A percentile compares a stretch with the other conserved stretches of the same genome.
These are phyloP conservation scores for Gambusia affinis DNA, from an alignment of 2,113 vertebrate species.

Conservation along the genomic window DNA sequence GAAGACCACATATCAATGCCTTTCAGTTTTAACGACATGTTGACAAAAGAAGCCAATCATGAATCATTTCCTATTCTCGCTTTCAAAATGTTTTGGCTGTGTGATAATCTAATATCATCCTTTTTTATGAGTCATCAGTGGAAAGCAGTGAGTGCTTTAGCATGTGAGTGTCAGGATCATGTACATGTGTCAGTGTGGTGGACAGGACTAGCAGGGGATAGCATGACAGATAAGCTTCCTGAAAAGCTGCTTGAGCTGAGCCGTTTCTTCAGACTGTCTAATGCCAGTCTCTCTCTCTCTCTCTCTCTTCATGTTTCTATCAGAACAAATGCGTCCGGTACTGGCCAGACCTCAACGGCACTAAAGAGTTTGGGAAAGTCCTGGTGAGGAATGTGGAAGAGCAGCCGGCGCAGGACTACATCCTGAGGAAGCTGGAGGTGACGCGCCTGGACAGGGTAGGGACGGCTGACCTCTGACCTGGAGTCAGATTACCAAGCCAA, in stretches of 20 bases:
- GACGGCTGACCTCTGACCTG: constrained; percentile 45
- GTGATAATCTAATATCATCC: background rate
- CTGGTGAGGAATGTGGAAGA: constrained; percentile 81
- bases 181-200: constrained; percentile 12
- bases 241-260: constrained; percentile 66
- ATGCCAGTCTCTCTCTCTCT: constrained; percentile 9
- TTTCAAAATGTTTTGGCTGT: background rate
- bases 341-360: constrained; percentile 82
- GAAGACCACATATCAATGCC: background rate
- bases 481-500: constrained; percentile 36
- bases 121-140: background rate
- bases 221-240: constrained; percentile 70
- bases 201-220: constrained; percentile 45
- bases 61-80: background rate
- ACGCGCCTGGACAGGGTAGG: constrained; percentile 79
- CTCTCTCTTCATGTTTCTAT: background rate
- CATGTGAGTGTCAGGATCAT: constrained; percentile 7
- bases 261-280: constrained; percentile 46
- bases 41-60: too few species aligned
- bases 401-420: constrained; percentile 82
- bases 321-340: constrained; percentile 90
- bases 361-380: constrained; percentile 81
- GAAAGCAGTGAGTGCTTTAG: constrained; percentile 22
- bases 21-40: background rate
- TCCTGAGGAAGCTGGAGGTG: constrained; percentile 85